Evolutionary conservation across 1,140 invertebrate species (phyloP).

Genomic region (Polypedilum vanderplanki): DNA sequence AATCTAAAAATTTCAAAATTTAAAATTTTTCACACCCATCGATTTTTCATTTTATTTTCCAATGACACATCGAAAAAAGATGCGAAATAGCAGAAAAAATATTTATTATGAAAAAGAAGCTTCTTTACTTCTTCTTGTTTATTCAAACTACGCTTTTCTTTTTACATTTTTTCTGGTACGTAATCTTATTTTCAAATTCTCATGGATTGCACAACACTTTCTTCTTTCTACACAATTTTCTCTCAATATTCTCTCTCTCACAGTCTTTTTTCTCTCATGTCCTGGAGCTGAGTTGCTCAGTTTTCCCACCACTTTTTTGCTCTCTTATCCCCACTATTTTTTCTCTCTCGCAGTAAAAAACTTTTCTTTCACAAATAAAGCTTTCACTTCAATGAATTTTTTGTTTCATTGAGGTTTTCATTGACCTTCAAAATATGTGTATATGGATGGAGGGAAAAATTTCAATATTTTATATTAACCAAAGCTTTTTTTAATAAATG

Average conservation of each 20-base stretch:
- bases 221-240: not conserved
- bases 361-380: not conserved
- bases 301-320: not conserved
- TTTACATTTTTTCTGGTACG: no score
- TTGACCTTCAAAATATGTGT: not conserved
- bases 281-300: not conserved
- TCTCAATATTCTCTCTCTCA: not conserved
- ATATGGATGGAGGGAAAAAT: not conserved
- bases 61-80: not conserved
- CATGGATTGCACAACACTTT: slow-evolving; percentile 11
- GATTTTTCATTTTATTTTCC: not conserved
- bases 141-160: no score
- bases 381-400: not conserved
- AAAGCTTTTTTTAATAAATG: no score
- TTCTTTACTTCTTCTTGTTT: no score
- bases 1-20: no score
- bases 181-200: not conserved
- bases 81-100: not conserved
- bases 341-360: not conserved
- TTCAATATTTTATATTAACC: no score
- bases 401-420: not conserved
- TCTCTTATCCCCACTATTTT: not conserved
- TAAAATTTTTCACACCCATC: not conserved
- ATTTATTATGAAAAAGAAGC: not conserved
- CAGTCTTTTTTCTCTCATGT: not conserved